A percentile compares a stretch with the other conserved stretches of the same genome.
Evolutionary conservation across 2,888 invertebrate species (phyloP).

Genomic region (Erebia ligea): DNA sequence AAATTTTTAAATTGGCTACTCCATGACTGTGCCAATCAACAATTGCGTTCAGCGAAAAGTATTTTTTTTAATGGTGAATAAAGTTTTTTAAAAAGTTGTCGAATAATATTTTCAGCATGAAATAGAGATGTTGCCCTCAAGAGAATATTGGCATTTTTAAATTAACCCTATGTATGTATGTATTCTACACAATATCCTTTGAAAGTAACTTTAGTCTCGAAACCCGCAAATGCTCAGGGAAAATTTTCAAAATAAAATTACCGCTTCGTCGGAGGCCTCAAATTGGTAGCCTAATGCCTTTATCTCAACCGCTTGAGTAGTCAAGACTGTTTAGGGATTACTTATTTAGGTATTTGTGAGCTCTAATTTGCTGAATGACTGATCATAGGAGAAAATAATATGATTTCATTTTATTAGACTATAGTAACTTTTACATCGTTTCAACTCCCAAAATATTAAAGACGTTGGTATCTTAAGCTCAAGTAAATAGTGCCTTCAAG

Average conservation of each 20-base stretch:
- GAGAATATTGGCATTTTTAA: too few species aligned
- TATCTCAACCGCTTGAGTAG: constrained; percentile 7
- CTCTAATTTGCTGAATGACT: background rate
- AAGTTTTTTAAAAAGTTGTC: too few species aligned
- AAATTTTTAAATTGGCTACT: too few species aligned
- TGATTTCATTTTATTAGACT: background rate
- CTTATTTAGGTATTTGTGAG: constrained; percentile 2
- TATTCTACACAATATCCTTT: constrained; percentile 5
- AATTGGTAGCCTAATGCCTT: constrained; percentile 13
- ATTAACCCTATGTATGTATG: background rate
- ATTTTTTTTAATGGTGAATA: too few species aligned
- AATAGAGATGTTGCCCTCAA: too few species aligned
- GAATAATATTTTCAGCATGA: too few species aligned
- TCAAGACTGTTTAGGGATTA: constrained; percentile 7
- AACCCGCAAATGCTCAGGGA: constrained; percentile 2
- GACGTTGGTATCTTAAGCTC: too few species aligned
- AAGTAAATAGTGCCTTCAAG: too few species aligned
- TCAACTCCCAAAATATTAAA: too few species aligned
- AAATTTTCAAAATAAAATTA: constrained; percentile 21
- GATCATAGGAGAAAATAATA: background rate
- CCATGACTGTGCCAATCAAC: too few species aligned
- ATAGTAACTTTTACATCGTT: too few species aligned
- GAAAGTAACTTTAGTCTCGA: constrained; percentile 6
- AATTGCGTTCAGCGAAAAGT: too few species aligned
- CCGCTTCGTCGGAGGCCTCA: constrained; percentile 17